These are phyloP conservation scores for Meta bourneti DNA, from an alignment of 2,888 invertebrate species.

Conservation along the genomic window DNA sequence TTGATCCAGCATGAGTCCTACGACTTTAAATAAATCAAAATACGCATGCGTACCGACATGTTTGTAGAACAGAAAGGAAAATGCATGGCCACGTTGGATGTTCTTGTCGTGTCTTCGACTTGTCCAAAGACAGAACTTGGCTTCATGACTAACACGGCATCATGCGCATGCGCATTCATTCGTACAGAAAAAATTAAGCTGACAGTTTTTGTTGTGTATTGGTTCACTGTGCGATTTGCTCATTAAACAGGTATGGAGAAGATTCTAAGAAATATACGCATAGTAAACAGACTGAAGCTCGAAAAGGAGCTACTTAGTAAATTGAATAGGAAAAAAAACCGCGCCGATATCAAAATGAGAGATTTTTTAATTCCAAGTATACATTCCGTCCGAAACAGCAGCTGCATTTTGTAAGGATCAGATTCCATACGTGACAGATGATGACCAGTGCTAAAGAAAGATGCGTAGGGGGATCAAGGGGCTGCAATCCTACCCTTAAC, in stretches of 20 bases:
- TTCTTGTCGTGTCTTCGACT: too few relatives aligned
- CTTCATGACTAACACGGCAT: too few relatives aligned
- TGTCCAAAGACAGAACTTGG: too few relatives aligned
- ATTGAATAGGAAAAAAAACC: neutral
- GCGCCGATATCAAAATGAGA: neutral
- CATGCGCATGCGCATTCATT: too few relatives aligned
- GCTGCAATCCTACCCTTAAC: constrained; percentile 41
- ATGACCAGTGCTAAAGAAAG: constrained; percentile 40
- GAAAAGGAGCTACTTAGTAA: neutral
- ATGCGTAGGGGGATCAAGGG: constrained; percentile 52
- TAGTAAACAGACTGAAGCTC: neutral
- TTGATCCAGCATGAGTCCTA: too few relatives aligned
- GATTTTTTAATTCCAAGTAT: neutral
- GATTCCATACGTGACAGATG: constrained; percentile 55
- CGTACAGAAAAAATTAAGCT: too few relatives aligned
- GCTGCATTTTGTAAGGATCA: constrained; percentile 61
- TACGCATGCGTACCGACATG: too few relatives aligned
- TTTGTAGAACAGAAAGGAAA: too few relatives aligned
- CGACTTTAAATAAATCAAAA: too few relatives aligned
- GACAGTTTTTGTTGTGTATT: too few relatives aligned
- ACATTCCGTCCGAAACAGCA: constrained; percentile 6
- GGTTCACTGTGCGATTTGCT: too few relatives aligned
- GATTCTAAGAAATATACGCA: neutral
- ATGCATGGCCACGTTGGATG: too few relatives aligned
- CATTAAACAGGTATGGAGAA: neutral